phyloP scores from a whole-genome alignment of 1,140 invertebrate genomes.

The Megathymus violae region DNA sequence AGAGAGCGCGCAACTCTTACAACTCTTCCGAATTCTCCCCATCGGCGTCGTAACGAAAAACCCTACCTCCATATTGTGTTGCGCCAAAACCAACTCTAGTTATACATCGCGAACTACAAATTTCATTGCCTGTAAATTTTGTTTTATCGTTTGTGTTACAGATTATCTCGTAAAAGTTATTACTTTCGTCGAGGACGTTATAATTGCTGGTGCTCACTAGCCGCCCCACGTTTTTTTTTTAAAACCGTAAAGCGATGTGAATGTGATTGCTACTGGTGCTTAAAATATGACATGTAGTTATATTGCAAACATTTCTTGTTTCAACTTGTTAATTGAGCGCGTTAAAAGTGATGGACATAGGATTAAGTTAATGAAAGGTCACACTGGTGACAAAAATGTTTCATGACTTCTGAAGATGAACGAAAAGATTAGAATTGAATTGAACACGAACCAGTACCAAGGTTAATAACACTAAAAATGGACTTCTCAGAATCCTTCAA shows the following conservation, averaged over 20 bases:
- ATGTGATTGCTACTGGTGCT: constrained; percentile 31
- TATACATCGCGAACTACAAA: not conserved
- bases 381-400: not conserved
- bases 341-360: not conserved
- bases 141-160: constrained; percentile 24
- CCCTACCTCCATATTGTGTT: not conserved
- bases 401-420: not conserved
- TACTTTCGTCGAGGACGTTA: constrained; percentile 29
- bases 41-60: not conserved
- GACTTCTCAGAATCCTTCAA: constrained; percentile 4
- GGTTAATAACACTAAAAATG: constrained; percentile 10
- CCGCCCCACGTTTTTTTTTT: constrained; percentile 25
- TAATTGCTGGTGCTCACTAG: constrained; percentile 31
- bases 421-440: not conserved
- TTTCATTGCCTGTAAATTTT: not conserved
- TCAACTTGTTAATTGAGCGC: constrained; percentile 13
- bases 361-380: not conserved
- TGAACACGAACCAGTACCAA: not conserved
- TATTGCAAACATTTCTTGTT: constrained; percentile 11
- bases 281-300: constrained; percentile 25
- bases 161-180: constrained; percentile 34
- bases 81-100: not conserved
- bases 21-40: constrained; percentile 28
- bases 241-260: constrained; percentile 24
- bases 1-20: constrained; percentile 45